Conservation (phyloP, 2,113 vertebrate genomes). For the Saguinus midas region DNA sequence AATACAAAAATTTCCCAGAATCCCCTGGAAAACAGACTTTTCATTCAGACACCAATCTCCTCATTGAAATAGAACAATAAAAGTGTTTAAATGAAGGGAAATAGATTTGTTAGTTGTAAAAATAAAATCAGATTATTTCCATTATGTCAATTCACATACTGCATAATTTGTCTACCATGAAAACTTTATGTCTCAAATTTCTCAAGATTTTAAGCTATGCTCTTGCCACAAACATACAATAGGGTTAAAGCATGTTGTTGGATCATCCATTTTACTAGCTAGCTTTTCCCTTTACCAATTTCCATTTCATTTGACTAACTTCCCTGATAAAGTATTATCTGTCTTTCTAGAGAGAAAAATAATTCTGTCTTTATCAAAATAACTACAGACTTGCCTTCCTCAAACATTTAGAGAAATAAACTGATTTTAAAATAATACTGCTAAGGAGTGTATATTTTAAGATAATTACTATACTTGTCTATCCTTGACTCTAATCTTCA, state of each 20-base stretch:
- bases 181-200: neutral
- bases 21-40: neutral
- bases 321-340: neutral
- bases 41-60: neutral
- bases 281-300: neutral
- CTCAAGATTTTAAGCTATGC: neutral
- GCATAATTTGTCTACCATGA: neutral
- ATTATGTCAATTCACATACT: neutral
- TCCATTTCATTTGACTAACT: neutral
- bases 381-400: neutral
- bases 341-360: conserved; percentile 4
- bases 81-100: neutral
- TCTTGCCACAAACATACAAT: neutral
- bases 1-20: neutral
- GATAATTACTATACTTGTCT: conserved; percentile 81
- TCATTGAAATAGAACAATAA: neutral
- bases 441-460: conserved; percentile 69
- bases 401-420: neutral
- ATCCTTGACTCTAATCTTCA: conserved; percentile 77
- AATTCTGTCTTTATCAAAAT: neutral
- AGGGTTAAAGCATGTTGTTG: neutral
- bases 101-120: neutral
- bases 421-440: conserved; percentile 66
- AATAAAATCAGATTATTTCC: neutral
- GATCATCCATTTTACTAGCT: neutral